Evolutionary conservation across 2,797 vertebrate genomes (phyloP), one percentile per base, ranked within the genome.

Genomic region (Pelochelys cantorii): DNA sequence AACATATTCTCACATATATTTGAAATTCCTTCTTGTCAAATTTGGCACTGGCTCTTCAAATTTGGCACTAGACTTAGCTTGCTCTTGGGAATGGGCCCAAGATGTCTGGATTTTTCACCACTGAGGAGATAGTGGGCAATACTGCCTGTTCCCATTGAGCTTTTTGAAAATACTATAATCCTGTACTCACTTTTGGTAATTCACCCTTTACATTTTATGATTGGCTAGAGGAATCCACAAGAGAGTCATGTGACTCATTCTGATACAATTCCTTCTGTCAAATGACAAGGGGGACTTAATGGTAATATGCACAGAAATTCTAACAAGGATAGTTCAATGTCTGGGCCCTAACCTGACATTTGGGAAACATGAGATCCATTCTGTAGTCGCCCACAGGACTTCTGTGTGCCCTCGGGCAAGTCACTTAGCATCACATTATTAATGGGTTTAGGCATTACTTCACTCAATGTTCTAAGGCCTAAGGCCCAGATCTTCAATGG

Each of bases 381-480:
- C 18, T 18, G 5, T 11, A 37, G 18, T 71, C 34, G 22, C n/a
- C 11, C 68, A 37, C 68, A 71, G 34, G 14, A 37, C 34, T 71
- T 71, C 68, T 71, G 10, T 71, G 5, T 37, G 83, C 57, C 34
- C 37, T 94, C 91, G 89, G 78, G 90, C 79, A 74, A 60, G 54
- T 74, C 93, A 83, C 83, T 90, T 83, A 86, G 60, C 42, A 57
- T 81, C 42, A 55, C 48, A 75, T 95, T 95, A 96, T 91, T 85
- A 90, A 97, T 89, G 42, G 74, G 1, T 75, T 75, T 92, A 81
- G n/a, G 65, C n/a, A 71, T 23, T 71, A 17, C 52, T 92, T 92
- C 91, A 84, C 83, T 94, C 93, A 90, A n/a, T 83, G 87, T 92
- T 94, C 11, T 94, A 90, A 84, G 81, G 85, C 91, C 90, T 85